Conservation (phyloP, 2,797 vertebrate genomes). For the Phataginus tricuspis region DNA sequence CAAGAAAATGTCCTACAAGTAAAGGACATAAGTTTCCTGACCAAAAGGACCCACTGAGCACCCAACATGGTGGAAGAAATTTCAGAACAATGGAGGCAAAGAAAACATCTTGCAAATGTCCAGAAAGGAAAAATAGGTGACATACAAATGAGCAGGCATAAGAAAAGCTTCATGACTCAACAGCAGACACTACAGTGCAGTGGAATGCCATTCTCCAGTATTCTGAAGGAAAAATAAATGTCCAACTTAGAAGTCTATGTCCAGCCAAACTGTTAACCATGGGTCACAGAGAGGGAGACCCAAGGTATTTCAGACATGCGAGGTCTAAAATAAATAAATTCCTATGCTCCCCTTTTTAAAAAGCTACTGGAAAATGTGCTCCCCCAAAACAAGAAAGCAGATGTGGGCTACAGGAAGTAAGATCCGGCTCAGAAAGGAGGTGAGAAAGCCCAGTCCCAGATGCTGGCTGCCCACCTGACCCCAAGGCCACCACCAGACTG, state of each 20-base stretch:
- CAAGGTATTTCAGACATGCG: not conserved
- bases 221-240: not conserved
- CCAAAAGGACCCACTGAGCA: not conserved
- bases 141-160: not conserved
- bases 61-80: not conserved
- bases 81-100: not conserved
- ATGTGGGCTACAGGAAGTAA: not conserved
- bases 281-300: not conserved
- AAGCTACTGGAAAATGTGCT: not conserved
- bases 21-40: not conserved
- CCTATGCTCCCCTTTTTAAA: not conserved
- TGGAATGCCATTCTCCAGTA: no score
- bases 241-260: not conserved
- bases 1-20: not conserved
- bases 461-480: not conserved
- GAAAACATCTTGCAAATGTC: not conserved
- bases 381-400: not conserved
- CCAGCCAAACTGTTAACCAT: not conserved
- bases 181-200: not conserved
- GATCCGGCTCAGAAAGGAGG: not conserved
- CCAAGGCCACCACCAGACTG: not conserved
- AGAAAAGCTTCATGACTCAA: not conserved
- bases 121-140: not conserved
- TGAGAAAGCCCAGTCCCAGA: not conserved
- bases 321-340: not conserved